Conservation (phyloP, 1,140 invertebrate genomes). For the Tetranychus cinnabarinus region DNA sequence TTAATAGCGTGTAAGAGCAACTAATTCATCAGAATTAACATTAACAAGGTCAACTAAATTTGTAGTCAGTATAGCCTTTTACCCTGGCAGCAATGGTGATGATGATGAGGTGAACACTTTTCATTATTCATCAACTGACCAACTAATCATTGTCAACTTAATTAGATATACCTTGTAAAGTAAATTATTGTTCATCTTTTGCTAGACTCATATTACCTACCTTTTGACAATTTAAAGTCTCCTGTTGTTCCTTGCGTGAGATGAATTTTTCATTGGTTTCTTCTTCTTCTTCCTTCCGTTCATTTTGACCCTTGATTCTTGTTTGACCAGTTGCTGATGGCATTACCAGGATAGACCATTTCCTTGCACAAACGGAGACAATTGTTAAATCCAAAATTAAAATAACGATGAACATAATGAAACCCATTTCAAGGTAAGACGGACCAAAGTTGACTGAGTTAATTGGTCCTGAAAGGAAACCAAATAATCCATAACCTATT, state of each 20-base stretch:
- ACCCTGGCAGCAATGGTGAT: too few relatives aligned
- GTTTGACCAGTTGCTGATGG: too few relatives aligned
- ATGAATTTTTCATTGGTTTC: too few relatives aligned
- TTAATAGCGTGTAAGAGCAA: not conserved
- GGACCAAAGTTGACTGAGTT: not conserved
- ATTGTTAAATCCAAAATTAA: not conserved
- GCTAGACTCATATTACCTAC: too few relatives aligned
- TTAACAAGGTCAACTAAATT: not conserved
- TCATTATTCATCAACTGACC: not conserved
- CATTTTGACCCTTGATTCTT: too few relatives aligned
- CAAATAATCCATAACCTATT: conserved; percentile 13
- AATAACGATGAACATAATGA: conserved; percentile 7
- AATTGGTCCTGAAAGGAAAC: conserved; percentile 1
- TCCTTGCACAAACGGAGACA: too few relatives aligned
- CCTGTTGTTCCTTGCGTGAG: too few relatives aligned
- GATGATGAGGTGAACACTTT: too few relatives aligned
- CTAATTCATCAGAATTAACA: not conserved
- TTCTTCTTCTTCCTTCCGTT: too few relatives aligned
- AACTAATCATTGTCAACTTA: not conserved
- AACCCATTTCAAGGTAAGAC: conserved; percentile 2
- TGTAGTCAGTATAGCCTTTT: too few relatives aligned
- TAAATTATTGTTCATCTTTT: not conserved
- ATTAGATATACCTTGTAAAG: not conserved
- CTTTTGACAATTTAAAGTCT: too few relatives aligned
- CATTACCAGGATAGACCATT: too few relatives aligned